phyloP scores from a whole-genome alignment of 64 coral and sea anemone species.

The Astreopora myriophthalma region DNA sequence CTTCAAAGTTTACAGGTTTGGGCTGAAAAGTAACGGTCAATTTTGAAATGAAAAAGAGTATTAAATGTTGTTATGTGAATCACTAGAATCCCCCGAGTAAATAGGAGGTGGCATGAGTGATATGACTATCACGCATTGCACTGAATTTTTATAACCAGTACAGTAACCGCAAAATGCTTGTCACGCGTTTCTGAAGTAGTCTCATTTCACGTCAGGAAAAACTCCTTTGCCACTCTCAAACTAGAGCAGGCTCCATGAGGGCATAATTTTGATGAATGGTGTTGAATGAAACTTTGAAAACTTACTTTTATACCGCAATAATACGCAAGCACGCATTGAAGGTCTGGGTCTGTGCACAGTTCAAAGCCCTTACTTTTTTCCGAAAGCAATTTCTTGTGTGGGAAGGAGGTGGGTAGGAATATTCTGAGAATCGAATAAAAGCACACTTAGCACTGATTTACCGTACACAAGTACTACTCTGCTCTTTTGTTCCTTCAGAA shows the following conservation, averaged over 20 bases:
- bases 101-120: background rate
- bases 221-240: background rate
- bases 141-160: background rate
- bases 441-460: background rate
- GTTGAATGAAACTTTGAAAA: background rate
- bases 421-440: background rate
- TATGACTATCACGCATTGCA: background rate
- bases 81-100: too few relatives aligned
- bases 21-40: background rate
- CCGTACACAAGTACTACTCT: background rate
- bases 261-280: background rate
- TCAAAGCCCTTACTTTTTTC: too few relatives aligned
- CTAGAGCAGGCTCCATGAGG: background rate
- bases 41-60: background rate
- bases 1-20: background rate
- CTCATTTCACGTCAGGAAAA: background rate
- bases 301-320: background rate
- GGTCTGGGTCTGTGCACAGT: too few relatives aligned
- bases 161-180: background rate
- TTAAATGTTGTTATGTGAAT: too few relatives aligned
- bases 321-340: background rate
- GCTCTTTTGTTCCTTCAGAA: background rate
- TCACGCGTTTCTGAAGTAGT: background rate
- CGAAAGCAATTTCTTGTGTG: background rate
- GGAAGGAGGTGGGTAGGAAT: background rate